Evolutionary conservation across 37 sponge, comb jelly and placozoan genomes (phyloP), one percentile per base, ranked within the genome.

Genomic region (Mnemiopsis leidyi): DNA sequence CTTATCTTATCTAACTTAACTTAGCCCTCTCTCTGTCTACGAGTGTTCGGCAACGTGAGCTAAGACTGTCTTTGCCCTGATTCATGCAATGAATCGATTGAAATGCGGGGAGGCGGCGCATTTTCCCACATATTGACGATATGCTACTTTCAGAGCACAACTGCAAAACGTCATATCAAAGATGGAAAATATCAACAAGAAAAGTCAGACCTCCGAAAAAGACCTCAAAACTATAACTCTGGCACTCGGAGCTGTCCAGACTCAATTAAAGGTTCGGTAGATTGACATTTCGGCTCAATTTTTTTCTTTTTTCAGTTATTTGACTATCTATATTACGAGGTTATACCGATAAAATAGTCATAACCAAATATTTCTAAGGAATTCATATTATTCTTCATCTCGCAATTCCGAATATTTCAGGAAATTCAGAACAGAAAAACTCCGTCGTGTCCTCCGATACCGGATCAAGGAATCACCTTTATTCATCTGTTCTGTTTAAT

Each of bases 131-230:
- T n/a, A n/a, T n/a, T n/a, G n/a, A n/a, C n/a, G n/a, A n/a, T n/a
- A n/a, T n/a, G n/a, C n/a, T n/a, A n/a, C n/a, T 39, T 40, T 40
- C 90, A 85, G 90, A 5, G 90, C 90, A 0, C 90, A 85, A 61
- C 39, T 85, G 61, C 90, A 85, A 28, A 85, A 39, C 26, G 61
- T 85, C 18, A 38, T 85, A 85, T 16, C 40, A 0, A 85, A 23
- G 29, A 85, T 85, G 90, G 36, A 20, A 7, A 85, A 18, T 33
- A 18, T 85, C 24, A 20, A 9, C 7, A 40, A 37, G 21, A 38
- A 40, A 26, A 28, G 38, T 13, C 24, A 35, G 7, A n/a, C 29
- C 36, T 23, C 61, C 0, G 90, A 85, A 18, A 85, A 39, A 26
- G 90, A 85, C n/a, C 61, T 85, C 1, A 85, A 85, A 26, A 85